Base-by-base conservation (phyloP, 2,797 vertebrate species). In the Menidia menidia region DNA sequence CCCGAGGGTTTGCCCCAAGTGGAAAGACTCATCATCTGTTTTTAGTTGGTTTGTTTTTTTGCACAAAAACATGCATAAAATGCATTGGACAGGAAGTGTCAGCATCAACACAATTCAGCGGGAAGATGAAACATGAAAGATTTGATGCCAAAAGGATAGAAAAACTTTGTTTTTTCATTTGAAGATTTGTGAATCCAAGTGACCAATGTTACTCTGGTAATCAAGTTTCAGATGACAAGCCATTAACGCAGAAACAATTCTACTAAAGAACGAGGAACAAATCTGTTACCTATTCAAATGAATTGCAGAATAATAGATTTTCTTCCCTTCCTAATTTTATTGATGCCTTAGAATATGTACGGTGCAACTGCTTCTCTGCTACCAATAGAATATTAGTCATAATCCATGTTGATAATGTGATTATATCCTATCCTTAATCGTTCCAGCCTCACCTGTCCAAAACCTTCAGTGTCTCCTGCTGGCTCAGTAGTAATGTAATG, bases 401-500 rank as follows among this genome's bases (percentile, higher is more conserved):
- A 73, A 79, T 82, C 81, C 73, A 65, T 75, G 63, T 31, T 32
- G 32, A 43, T 69, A 73, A 89, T 70, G 64, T 83, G 77, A 83
- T 87, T 80, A 87, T 25, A 25, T 25, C 25, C 13, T 54, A 73
- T 61, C 31, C 42, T 62, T 13, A 33, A 53, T 50, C 53, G 75
- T 76, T 66, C 61, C 71, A 0, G 25, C 50, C 63, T 68, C 48
- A 66, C 59, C 58, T 72, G 75, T 75, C 45, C 47, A 65, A 74
- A 51, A 64, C 41, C 47, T 39, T 61, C 31, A 44, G 19, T 65
- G 80, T 77, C 52, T 81, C 57, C 71, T 84, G 82, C 85, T 87
- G 78, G 81, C 84, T 92, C 88, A 89, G 88, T 85, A 71, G 71
- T 69, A 86, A 80, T 78, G 60, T 91, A 90, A 93, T 89, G 81